These are phyloP conservation scores for Chloromyia formosa DNA, from an alignment of 2,888 invertebrate genomes.

Conservation along the genomic window DNA sequence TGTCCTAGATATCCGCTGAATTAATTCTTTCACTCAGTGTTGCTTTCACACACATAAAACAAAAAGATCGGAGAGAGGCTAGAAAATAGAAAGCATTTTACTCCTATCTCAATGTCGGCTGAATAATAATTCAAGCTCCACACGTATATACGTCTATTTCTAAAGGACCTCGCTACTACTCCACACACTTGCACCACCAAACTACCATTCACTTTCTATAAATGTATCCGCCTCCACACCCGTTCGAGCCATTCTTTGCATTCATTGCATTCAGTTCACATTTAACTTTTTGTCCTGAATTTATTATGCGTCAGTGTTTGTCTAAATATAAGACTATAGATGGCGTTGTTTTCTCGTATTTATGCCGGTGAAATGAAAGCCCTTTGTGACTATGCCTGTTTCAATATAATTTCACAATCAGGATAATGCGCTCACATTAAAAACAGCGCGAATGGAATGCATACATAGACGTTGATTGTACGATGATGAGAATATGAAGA, in stretches of 20 bases:
- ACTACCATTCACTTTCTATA: background rate
- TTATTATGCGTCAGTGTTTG: slow-evolving; percentile 13
- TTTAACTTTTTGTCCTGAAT: slow-evolving; percentile 22
- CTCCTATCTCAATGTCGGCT: background rate
- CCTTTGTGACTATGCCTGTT: slow-evolving; percentile 29
- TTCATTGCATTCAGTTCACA: background rate
- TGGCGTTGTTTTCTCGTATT: background rate
- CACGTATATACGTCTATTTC: background rate
- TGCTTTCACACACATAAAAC: background rate
- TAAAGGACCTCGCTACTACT: background rate
- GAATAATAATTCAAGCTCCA: slow-evolving; percentile 11
- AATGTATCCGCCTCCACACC: background rate
- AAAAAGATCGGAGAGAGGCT: background rate
- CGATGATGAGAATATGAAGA: background rate
- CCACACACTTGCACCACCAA: too few relatives aligned
- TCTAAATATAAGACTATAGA: slow-evolving; percentile 14
- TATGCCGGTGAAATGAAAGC: background rate
- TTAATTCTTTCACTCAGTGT: slow-evolving; percentile 8
- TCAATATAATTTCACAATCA: slow-evolving; percentile 38
- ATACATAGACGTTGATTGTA: background rate
- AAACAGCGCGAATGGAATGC: background rate
- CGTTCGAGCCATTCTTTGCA: background rate
- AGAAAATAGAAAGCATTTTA: slow-evolving; percentile 12
- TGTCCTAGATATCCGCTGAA: slow-evolving; percentile 14
- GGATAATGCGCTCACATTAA: slow-evolving; percentile 24